Evolutionary conservation across 2,113 vertebrate genomes (phyloP), one percentile per base, ranked within the genome.

Genomic region (Solenodon paradoxus): DNA sequence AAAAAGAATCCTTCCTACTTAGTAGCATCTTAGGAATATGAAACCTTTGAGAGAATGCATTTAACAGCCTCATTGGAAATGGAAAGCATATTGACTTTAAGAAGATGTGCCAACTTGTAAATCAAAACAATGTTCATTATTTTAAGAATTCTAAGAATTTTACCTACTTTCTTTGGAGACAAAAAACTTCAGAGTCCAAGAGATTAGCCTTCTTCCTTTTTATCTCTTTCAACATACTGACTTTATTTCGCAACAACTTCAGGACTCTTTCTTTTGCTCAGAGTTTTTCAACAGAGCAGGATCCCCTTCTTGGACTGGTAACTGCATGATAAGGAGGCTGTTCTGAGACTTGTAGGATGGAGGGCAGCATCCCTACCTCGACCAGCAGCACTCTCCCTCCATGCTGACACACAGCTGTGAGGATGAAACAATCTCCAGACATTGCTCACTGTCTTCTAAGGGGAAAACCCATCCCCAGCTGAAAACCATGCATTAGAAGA

Each of bases 301-400:
- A 9, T 9, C 38, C 40, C 72, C 2, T 11, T 16, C 42, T 9
- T 69, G 32, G 32, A n/a, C 35, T 55, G 10, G 11, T 2, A 3
- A 16, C 38, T 47, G 51, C 80, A 9, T 75, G 32, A 7, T 32
- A 19, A 4, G 26, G 7, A 17, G 32, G 13, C 3, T 55, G n/a
- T 26, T 51, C 28, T 53, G 63, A 20, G 55, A 3, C 11, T 0
- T 2, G 2, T 0, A 1, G 69, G 24, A 7, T 17, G 15, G 3
- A 49, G 9, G 55, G 45, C 19, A 16, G 30, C 8, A 47, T 20
- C 55, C 13, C n/a, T 1, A 20, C 15, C 55, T 55, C 61, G 45
- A 10, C 55, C 57, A 35, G 35, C 0, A 53, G 32, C 32, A 19
- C 3, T 2, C 1, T 59, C n/a, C 32, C 32, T 63, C 26, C n/a